Percentiles rank a stretch among this genome's conserved stretches.
phyloP scores from a whole-genome alignment of 2,888 invertebrate genomes.

The Caenorhabditis auriculariae region DNA sequence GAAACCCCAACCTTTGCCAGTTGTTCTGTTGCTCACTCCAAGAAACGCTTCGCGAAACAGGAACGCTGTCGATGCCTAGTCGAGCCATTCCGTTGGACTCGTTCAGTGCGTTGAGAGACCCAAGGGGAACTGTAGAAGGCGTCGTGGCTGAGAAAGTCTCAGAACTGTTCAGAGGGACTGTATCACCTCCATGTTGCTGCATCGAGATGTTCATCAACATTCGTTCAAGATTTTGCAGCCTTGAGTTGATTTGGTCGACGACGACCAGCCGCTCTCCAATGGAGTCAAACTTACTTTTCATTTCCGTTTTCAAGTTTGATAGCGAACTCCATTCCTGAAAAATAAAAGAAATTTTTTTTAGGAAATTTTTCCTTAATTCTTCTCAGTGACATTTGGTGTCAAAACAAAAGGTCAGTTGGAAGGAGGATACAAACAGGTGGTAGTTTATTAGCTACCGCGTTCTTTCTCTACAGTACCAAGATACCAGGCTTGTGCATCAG shows the following conservation, averaged over 20 bases:
- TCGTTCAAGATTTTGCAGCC: slow-evolving; percentile 83
- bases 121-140: slow-evolving; percentile 45
- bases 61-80: slow-evolving; percentile 22
- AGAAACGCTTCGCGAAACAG: slow-evolving; percentile 32
- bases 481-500: no score
- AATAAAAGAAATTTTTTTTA: not conserved
- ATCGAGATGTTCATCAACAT: slow-evolving; percentile 75
- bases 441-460: no score
- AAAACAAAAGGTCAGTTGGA: no score
- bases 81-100: slow-evolving; percentile 26
- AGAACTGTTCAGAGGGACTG: no score
- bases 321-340: slow-evolving; percentile 43
- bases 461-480: no score
- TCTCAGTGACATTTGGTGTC: no score
- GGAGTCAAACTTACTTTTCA: slow-evolving; percentile 46
- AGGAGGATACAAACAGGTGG: no score
- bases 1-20: slow-evolving; percentile 31
- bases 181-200: not conserved
- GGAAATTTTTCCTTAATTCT: no score
- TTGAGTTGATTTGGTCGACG: slow-evolving; percentile 39
- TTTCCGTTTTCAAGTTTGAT: slow-evolving; percentile 43
- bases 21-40: slow-evolving; percentile 36
- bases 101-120: slow-evolving; percentile 28
- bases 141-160: slow-evolving; percentile 27
- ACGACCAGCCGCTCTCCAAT: slow-evolving; percentile 43